phyloP scores from a whole-genome alignment of 1,140 invertebrate species.

The Arion vulgaris region DNA sequence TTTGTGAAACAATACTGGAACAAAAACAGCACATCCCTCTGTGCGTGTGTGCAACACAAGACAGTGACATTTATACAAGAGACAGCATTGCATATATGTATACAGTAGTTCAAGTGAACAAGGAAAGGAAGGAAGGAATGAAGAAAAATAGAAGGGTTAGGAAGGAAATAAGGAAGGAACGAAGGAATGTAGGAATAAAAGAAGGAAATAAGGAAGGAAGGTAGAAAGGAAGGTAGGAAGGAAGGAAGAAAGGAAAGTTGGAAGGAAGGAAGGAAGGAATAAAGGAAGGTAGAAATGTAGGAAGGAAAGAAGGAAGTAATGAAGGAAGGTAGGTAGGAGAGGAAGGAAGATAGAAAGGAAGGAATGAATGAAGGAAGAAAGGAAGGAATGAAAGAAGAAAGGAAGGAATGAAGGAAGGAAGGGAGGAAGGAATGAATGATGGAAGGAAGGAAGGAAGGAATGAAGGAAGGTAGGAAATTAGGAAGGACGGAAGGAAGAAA shows the following conservation, averaged over 20 bases:
- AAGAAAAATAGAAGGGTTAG: neutral
- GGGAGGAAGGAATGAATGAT: neutral
- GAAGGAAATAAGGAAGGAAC: neutral
- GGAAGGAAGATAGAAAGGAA: constrained; percentile 50
- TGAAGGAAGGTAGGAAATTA: constrained; percentile 70
- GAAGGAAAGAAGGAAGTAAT: neutral
- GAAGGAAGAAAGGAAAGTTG: neutral
- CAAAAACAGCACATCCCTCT: too few relatives aligned
- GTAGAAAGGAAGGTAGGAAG: neutral
- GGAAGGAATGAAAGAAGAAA: neutral
- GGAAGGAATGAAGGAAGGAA: neutral
- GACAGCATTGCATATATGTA: too few relatives aligned
- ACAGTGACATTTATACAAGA: too few relatives aligned
- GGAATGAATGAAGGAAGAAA: neutral
- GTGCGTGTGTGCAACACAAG: too few relatives aligned
- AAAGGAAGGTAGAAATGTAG: too few relatives aligned
- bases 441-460: constrained; percentile 49
- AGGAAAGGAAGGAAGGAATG: neutral
- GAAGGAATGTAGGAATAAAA: neutral
- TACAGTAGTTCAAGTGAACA: too few relatives aligned
- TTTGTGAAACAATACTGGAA: too few relatives aligned
- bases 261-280: neutral
- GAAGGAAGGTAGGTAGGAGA: neutral
- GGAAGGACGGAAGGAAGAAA: neutral
- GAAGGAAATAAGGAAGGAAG: neutral